Conservation (phyloP, 2,797 vertebrate genomes). For the Poeciliopsis paucimaculata region DNA sequence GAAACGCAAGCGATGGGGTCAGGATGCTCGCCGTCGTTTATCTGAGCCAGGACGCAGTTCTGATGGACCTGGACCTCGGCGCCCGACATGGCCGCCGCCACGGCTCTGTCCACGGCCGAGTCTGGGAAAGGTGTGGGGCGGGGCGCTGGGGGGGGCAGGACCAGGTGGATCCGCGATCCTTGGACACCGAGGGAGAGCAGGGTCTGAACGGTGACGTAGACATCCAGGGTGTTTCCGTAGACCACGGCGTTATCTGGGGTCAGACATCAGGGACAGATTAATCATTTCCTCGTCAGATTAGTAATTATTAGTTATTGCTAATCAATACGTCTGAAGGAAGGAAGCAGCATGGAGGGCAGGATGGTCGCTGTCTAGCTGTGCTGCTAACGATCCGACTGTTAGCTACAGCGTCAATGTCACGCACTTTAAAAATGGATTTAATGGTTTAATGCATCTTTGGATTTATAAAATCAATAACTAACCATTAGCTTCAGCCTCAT, state of each 20-base stretch:
- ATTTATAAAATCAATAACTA: no score
- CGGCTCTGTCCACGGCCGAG: constrained; percentile 60
- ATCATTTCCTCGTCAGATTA: neutral
- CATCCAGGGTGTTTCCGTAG: constrained; percentile 87
- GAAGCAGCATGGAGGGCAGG: neutral
- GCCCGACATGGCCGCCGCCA: constrained; percentile 64
- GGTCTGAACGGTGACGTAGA: constrained; percentile 84
- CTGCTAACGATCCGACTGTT: no score
- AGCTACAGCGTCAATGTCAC: no score
- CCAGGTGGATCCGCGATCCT: constrained; percentile 82
- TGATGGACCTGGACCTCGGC: constrained; percentile 76
- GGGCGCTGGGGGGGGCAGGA: constrained; percentile 70
- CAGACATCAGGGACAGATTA: neutral
- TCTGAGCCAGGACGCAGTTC: constrained; percentile 80
- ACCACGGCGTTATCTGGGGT: constrained; percentile 85
- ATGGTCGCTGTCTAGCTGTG: no score
- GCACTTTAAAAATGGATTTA: no score
- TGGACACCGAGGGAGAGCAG: constrained; percentile 83
- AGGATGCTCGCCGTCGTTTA: constrained; percentile 72
- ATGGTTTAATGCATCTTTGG: no score
- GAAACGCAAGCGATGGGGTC: constrained; percentile 79
- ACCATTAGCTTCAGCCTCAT: no score
- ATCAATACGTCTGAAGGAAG: neutral
- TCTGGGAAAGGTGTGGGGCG: constrained; percentile 74
- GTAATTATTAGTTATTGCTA: neutral